Evolutionary conservation across 2,797 vertebrate genomes (phyloP).

Genomic region (Tokudaia tokunoshimensis): DNA sequence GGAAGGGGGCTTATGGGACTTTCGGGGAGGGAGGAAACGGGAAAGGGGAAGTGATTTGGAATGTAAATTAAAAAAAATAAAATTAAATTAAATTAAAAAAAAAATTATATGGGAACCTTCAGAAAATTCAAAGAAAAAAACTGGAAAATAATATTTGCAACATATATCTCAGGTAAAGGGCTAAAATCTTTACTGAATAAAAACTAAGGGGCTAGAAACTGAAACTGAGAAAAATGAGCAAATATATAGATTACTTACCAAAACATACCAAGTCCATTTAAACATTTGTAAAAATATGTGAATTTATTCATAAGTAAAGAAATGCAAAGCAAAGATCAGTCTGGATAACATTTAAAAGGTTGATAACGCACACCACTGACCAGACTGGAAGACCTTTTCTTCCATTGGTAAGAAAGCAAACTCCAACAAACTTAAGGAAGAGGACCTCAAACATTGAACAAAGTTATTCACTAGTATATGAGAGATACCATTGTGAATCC

Average conservation of each 20-base stretch:
- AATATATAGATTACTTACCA: background rate
- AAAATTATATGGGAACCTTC: background rate
- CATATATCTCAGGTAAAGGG: background rate
- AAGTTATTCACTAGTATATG: background rate
- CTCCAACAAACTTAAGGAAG: background rate
- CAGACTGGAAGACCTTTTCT: background rate
- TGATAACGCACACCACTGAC: background rate
- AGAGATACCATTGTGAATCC: background rate
- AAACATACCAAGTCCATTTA: background rate
- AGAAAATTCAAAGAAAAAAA: conserved; percentile 56
- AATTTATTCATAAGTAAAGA: background rate
- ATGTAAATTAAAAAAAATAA: too few species aligned
- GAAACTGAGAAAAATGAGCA: background rate
- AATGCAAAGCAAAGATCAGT: conserved; percentile 26
- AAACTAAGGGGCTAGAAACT: background rate
- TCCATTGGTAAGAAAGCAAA: background rate
- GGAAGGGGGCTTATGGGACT: too few species aligned
- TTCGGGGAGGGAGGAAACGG: too few species aligned
- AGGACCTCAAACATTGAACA: background rate
- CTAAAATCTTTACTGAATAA: background rate
- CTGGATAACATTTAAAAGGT: background rate
- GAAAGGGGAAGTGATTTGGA: too few species aligned
- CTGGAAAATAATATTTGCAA: background rate
- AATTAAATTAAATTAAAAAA: too few species aligned
- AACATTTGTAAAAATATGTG: background rate